phyloP scores from a whole-genome alignment of 1,140 invertebrate genomes.

The Popillia japonica region DNA sequence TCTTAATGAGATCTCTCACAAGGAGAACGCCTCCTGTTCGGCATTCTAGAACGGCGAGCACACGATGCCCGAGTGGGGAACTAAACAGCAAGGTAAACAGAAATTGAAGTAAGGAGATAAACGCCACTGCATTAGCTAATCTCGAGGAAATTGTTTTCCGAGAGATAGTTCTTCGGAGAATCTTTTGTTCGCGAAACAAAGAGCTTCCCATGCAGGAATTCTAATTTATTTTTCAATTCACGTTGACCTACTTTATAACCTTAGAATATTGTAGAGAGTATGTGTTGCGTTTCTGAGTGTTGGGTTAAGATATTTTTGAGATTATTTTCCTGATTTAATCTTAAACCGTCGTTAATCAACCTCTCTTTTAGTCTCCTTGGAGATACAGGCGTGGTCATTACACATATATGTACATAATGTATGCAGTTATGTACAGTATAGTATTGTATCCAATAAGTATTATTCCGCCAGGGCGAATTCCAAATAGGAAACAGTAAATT shows the following conservation, averaged over 20 bases:
- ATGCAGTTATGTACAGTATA: not conserved
- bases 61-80: not conserved
- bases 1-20: not conserved
- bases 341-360: not conserved
- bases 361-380: not conserved
- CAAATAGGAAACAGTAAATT: conserved; percentile 11
- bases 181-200: conserved; percentile 22
- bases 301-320: no score
- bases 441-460: not conserved
- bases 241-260: conserved; percentile 11
- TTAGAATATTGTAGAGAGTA: no score
- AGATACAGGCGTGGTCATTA: no score
- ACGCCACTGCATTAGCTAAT: conserved; percentile 15
- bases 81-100: conserved; percentile 16
- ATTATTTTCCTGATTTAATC: no score
- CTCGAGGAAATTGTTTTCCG: conserved; percentile 3
- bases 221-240: conserved; percentile 34
- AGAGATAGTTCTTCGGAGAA: conserved; percentile 15
- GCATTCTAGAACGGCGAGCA: not conserved
- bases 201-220: conserved; percentile 1
- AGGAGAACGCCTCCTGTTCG: not conserved
- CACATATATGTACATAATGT: not conserved
- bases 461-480: not conserved
- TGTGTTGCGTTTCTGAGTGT: no score
- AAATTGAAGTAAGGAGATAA: conserved; percentile 28